These are phyloP conservation scores for Pachyrhynchus sulphureomaculatus DNA, from an alignment of 1,140 invertebrate species.

Conservation along the genomic window DNA sequence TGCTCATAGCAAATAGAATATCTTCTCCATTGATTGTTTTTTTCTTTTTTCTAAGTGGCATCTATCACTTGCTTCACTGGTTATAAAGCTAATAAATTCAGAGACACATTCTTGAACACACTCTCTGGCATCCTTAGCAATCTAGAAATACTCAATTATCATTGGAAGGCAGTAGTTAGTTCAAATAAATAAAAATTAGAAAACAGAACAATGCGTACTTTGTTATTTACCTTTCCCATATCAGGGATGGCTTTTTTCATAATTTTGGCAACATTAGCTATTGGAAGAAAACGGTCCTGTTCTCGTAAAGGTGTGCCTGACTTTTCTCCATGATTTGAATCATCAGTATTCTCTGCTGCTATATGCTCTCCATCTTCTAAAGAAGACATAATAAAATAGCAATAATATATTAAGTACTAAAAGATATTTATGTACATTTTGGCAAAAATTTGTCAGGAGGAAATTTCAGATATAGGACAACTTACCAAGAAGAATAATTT, in stretches of 20 bases:
- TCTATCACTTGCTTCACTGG: slow-evolving; percentile 94
- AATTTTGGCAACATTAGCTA: slow-evolving; percentile 98
- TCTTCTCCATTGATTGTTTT: slow-evolving; percentile 99
- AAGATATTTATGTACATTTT: too few relatives aligned
- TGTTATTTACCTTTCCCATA: slow-evolving; percentile 80
- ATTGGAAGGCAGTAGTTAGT: neutral
- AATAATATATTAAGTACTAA: too few relatives aligned
- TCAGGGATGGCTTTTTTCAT: slow-evolving; percentile 98
- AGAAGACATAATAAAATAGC: too few relatives aligned
- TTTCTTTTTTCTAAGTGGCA: slow-evolving; percentile 96
- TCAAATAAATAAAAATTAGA: neutral
- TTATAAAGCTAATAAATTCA: slow-evolving; percentile 99
- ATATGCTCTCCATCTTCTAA: slow-evolving; percentile 44
- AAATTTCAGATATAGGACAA: too few relatives aligned
- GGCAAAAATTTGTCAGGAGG: too few relatives aligned
- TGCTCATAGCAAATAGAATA: slow-evolving; percentile 95
- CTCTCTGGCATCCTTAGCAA: slow-evolving; percentile 98
- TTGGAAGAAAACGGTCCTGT: slow-evolving; percentile 95
- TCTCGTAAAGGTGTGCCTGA: slow-evolving; percentile 66
- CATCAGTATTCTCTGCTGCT: slow-evolving; percentile 70
- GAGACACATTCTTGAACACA: slow-evolving; percentile 99
- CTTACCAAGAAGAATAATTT: too few relatives aligned
- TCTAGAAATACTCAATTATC: slow-evolving; percentile 59
- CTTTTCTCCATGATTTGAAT: slow-evolving; percentile 64
- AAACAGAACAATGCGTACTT: slow-evolving; percentile 31